Evolutionary conservation across 2,888 invertebrate genomes (phyloP), one percentile per base, ranked within the genome.

Genomic region (Macaria liturata): DNA sequence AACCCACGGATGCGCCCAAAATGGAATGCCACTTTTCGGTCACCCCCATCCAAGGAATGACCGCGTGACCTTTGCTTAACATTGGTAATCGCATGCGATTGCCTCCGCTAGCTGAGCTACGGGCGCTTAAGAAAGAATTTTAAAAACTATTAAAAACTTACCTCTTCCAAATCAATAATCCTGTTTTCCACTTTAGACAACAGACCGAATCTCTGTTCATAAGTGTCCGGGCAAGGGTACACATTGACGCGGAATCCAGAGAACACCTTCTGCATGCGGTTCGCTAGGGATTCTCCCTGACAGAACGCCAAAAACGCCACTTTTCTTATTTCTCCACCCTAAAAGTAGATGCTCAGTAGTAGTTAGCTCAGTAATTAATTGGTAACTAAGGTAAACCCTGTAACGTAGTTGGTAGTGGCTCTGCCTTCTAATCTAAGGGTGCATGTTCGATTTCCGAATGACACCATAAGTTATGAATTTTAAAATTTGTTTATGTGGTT

Each of bases 231-330:
- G 73, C 98, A 98, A 0, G 96, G 95, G 84, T 98, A 98, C 34
- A 97, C 84, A 32, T 96, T 97, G 0, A 96, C 97, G 61, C 96
- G 95, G 78, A 97, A 98, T 3, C 98, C 98, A 66, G 94, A 94
- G 83, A 97, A 97, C 31, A 98, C 96, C 86, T 98, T 98, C 77
- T 95, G 95, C 54, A 98, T 95, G 47, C 96, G 94, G 3, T 89
- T 90, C 76, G 95, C 95, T 54, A 98, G 86, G 72, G 96, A 95
- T 68, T 97, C 97, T 40, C 98, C 98, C 94, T 98, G 96, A 83
- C 95, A 95, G 75, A 96, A 94, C 0, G 95, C 94, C 62, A 96
- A 92, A 84, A 98, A 98, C 0, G 97, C 98, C 9, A 96, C 95
- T 88, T 98, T 98, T 80, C 95, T 94, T 43, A 97, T 94, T 70